Conservation (phyloP, 2,113 vertebrate genomes). For the Diglossa brunneiventris region DNA sequence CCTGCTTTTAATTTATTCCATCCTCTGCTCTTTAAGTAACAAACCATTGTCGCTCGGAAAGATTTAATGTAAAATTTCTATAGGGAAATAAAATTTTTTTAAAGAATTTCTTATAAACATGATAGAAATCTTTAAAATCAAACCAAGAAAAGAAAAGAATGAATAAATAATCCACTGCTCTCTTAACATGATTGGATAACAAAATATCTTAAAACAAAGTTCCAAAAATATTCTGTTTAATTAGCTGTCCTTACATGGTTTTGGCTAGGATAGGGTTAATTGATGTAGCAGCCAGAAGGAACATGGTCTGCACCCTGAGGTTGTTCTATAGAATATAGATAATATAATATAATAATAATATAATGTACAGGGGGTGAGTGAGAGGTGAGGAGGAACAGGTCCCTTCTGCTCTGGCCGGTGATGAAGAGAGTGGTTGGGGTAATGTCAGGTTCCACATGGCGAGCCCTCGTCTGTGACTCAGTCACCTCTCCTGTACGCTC, state of each 20-base stretch:
- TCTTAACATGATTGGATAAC: background rate
- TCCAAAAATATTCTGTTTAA: background rate
- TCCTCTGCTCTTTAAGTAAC: background rate
- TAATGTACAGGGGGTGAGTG: background rate
- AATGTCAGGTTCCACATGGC: background rate
- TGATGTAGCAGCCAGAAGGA: background rate
- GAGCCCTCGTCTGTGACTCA: background rate
- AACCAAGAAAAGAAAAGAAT: background rate
- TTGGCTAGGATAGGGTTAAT: background rate
- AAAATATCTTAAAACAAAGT: background rate
- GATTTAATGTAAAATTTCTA: background rate
- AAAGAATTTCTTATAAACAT: background rate
- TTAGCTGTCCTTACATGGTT: background rate
- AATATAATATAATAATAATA: background rate
- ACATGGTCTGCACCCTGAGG: background rate
- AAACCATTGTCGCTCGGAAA: background rate
- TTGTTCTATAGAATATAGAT: background rate
- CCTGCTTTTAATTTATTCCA: background rate
- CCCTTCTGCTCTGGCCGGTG: accelerated
- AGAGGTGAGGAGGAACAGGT: background rate
- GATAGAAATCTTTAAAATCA: background rate
- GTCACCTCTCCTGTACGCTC: background rate
- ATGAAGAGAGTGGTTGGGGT: accelerated
- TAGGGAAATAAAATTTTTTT: background rate
- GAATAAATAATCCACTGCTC: background rate